Conservation (phyloP, 53 echinoderm and acorn worm species). For the Zoroaster sp. region DNA sequence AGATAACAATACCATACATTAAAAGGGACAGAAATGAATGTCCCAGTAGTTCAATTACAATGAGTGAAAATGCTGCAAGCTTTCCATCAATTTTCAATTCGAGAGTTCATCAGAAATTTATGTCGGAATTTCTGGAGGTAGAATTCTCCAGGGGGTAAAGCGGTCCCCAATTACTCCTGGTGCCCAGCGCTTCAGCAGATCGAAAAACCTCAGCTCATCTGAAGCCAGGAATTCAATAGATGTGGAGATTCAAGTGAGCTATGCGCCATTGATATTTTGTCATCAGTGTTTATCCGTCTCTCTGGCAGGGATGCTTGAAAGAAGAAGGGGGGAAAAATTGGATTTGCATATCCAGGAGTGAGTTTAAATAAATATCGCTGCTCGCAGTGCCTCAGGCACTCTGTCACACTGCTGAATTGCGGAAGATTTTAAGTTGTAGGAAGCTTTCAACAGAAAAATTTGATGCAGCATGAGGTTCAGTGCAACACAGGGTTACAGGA, state of each 20-base stretch:
- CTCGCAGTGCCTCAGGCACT: background rate
- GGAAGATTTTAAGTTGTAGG: too few species aligned
- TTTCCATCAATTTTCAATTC: background rate
- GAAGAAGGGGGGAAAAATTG: background rate
- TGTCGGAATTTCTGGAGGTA: background rate
- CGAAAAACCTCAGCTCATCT: background rate
- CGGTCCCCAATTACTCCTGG: background rate
- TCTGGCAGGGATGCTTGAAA: background rate
- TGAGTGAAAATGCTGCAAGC: background rate
- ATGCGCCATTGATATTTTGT: background rate
- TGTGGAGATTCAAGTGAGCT: background rate
- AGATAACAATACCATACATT: too few species aligned
- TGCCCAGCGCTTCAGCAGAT: background rate
- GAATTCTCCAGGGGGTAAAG: background rate
- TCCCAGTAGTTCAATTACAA: background rate
- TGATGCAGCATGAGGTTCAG: too few species aligned
- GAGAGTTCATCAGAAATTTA: background rate
- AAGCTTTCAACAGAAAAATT: too few species aligned
- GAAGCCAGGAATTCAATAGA: background rate
- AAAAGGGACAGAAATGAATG: background rate
- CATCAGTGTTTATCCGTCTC: background rate
- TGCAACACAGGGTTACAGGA: too few species aligned
- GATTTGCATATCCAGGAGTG: background rate
- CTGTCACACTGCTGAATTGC: background rate
- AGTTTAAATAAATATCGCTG: background rate